Conservation (phyloP, 2,113 vertebrate species). For the Ellobius talpinus region DNA sequence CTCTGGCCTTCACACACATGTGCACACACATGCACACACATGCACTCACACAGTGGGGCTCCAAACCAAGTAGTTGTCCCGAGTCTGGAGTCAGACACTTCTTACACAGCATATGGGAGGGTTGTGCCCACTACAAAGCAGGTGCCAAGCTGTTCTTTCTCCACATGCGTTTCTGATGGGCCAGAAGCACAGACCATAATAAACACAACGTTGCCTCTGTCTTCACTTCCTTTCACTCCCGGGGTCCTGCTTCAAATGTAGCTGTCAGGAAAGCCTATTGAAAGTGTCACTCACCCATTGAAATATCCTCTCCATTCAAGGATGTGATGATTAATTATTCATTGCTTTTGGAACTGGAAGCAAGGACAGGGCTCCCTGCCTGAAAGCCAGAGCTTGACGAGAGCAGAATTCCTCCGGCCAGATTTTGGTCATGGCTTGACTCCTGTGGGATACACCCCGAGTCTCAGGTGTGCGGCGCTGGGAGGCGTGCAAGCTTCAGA, state of each 20-base stretch:
- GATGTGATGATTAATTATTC: conserved; percentile 68
- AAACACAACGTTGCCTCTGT: not conserved
- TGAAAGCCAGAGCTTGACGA: not conserved
- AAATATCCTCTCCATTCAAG: conserved; percentile 65
- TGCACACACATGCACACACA: not conserved
- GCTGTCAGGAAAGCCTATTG: conserved; percentile 8
- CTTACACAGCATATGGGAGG: not conserved
- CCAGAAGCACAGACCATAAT: not conserved
- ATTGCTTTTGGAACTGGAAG: conserved; percentile 46
- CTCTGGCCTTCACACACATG: not conserved
- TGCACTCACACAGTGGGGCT: not conserved
- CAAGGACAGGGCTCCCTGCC: conserved; percentile 29
- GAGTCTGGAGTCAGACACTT: not conserved
- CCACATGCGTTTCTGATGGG: not conserved
- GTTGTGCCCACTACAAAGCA: not conserved
- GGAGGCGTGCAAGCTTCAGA: not conserved
- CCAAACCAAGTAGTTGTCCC: not conserved
- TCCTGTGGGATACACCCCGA: not conserved
- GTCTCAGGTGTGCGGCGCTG: not conserved
- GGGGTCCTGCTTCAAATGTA: not conserved
- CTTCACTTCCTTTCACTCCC: not conserved
- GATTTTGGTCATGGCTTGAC: conserved; percentile 2
- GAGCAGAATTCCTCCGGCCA: not conserved
- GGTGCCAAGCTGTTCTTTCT: not conserved
- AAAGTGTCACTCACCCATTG: conserved; percentile 23